Evolutionary conservation across 2,888 invertebrate genomes (phyloP).

Genomic region (Mantis religiosa): DNA sequence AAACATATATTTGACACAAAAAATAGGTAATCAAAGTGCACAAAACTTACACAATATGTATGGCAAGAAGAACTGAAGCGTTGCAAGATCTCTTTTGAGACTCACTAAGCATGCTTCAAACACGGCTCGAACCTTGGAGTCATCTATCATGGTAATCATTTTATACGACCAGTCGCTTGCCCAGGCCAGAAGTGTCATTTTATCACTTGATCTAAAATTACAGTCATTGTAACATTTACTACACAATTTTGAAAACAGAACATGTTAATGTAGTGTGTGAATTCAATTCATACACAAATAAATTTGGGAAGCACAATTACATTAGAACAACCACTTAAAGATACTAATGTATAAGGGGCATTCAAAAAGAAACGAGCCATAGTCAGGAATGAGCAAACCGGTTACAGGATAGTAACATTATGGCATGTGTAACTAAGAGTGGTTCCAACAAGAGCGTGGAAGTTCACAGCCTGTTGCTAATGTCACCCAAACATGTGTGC

Average conservation of each 20-base stretch:
- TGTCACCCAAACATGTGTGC: no score
- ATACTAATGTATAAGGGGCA: neutral
- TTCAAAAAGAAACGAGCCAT: no score
- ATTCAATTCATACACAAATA: neutral
- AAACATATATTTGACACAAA: no score
- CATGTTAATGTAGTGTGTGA: neutral
- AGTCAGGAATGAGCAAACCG: no score
- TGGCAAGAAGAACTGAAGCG: conserved; percentile 69
- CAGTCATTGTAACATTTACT: no score
- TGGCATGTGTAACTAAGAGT: no score
- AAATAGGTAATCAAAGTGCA: neutral
- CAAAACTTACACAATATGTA: conserved; percentile 55
- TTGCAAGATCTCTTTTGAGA: conserved; percentile 67
- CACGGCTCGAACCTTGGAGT: conserved; percentile 56
- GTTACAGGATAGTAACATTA: no score
- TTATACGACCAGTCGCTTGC: conserved; percentile 64
- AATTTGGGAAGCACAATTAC: neutral
- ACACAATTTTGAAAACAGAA: no score
- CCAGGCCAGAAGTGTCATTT: conserved; percentile 27
- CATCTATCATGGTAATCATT: conserved; percentile 59
- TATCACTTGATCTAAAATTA: conserved; percentile 26
- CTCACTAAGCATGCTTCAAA: conserved; percentile 69
- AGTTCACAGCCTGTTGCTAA: no score
- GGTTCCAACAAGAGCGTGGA: no score
- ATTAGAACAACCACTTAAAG: neutral